Percentiles rank a stretch among this genome's conserved stretches.
Conservation (phyloP, 2,888 invertebrate species). For the Danaus chrysippus region DNA sequence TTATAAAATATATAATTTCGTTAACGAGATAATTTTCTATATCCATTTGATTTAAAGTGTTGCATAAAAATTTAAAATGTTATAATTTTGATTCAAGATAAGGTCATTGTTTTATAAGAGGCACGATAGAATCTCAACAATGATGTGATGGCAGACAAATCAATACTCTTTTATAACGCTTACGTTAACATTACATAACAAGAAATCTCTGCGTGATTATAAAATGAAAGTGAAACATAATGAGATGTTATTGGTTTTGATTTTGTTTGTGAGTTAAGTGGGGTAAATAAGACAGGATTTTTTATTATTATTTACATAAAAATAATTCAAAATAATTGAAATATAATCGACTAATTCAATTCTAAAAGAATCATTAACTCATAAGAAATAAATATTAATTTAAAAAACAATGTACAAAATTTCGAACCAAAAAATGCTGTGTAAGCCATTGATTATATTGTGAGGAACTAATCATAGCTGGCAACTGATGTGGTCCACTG, state of each 20-base stretch:
- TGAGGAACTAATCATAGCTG: slow-evolving; percentile 56
- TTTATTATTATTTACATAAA: too few species aligned
- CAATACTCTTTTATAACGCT: slow-evolving; percentile 58
- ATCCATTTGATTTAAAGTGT: background rate
- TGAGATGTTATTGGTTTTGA: slow-evolving; percentile 34
- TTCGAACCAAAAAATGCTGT: slow-evolving; percentile 46
- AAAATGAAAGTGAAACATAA: slow-evolving; percentile 48
- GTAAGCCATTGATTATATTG: slow-evolving; percentile 56
- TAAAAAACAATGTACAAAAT: slow-evolving; percentile 12
- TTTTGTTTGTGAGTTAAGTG: slow-evolving; percentile 27
- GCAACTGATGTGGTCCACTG: slow-evolving; percentile 41
- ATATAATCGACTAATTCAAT: too few species aligned
- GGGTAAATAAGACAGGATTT: too few species aligned
- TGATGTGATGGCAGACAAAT: slow-evolving; percentile 45
- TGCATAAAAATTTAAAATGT: slow-evolving; percentile 1
- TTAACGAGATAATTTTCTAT: slow-evolving; percentile 30
- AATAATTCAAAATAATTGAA: too few species aligned
- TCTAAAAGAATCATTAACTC: too few species aligned
- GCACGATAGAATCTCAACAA: slow-evolving; percentile 27
- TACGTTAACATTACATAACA: slow-evolving; percentile 70
- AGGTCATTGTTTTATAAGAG: slow-evolving; percentile 19
- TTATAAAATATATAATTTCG: too few species aligned
- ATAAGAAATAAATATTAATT: too few species aligned
- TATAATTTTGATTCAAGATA: background rate
- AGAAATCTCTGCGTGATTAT: slow-evolving; percentile 52